phyloP scores from a whole-genome alignment of 2,888 invertebrate genomes.

The Acronicta leporina region DNA sequence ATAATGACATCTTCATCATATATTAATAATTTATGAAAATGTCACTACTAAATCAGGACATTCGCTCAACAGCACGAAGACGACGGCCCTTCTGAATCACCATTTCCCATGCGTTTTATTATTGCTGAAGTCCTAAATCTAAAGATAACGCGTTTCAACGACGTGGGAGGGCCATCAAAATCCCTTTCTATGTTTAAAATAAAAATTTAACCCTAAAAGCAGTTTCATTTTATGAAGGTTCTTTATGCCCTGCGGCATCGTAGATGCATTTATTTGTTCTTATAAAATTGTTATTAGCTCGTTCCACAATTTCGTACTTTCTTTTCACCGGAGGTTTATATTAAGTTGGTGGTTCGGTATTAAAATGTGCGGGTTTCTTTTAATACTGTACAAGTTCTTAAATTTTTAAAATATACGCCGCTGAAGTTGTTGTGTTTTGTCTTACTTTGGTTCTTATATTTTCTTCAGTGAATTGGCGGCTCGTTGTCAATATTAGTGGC shows the following conservation, averaged over 20 bases:
- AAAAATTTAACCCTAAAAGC: constrained; percentile 86
- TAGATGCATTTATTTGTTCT: constrained; percentile 81
- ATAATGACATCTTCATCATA: constrained; percentile 50
- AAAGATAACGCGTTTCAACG: constrained; percentile 78
- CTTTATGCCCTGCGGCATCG: constrained; percentile 74
- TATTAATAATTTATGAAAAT: constrained; percentile 65
- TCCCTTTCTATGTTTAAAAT: constrained; percentile 89
- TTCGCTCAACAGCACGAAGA: constrained; percentile 21
- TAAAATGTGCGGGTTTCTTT: constrained; percentile 66
- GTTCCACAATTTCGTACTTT: constrained; percentile 69
- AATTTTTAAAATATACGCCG: constrained; percentile 51
- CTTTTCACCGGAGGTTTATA: constrained; percentile 61
- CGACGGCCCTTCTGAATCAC: constrained; percentile 61
- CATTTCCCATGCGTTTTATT: constrained; percentile 66
- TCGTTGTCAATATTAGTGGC: constrained; percentile 9
- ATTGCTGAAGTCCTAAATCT: constrained; percentile 82
- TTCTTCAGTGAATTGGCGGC: constrained; percentile 15
- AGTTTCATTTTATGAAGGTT: constrained; percentile 79
- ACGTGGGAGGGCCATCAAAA: constrained; percentile 85
- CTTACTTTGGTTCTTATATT: constrained; percentile 25
- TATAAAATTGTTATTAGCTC: constrained; percentile 78
- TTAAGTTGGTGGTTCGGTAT: constrained; percentile 60
- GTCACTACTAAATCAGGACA: constrained; percentile 69
- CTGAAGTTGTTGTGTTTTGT: constrained; percentile 51
- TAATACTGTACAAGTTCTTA: constrained; percentile 65